phyloP scores from a whole-genome alignment of 2,888 invertebrate genomes.

The Liodrosophila aerea region DNA sequence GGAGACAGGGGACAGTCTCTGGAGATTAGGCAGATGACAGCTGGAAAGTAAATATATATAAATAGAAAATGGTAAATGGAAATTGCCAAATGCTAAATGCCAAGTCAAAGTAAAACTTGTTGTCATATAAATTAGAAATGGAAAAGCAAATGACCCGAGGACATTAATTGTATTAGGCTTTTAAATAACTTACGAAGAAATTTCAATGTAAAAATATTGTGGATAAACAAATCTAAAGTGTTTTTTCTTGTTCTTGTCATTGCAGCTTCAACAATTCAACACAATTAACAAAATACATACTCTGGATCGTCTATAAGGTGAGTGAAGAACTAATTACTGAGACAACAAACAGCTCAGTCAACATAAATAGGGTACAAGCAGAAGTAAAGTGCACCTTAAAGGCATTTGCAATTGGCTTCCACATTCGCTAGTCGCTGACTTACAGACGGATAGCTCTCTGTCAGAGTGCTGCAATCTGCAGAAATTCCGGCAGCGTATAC shows the following conservation, averaged over 20 bases:
- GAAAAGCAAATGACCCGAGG: conserved; percentile 20
- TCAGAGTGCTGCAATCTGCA: no score
- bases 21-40: conserved; percentile 33
- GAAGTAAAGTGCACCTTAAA: conserved; percentile 42
- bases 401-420: conserved; percentile 63
- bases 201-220: not conserved
- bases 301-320: no score
- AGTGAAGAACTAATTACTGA: no score
- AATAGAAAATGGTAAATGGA: conserved; percentile 17
- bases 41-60: conserved; percentile 20
- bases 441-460: no score
- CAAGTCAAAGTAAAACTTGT: conserved; percentile 22
- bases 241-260: no score
- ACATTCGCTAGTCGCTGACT: conserved; percentile 48
- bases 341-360: not conserved
- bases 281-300: not conserved
- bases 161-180: conserved; percentile 46
- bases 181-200: conserved; percentile 6
- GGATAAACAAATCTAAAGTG: not conserved
- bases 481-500: not conserved
- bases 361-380: conserved; percentile 1
- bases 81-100: conserved; percentile 13
- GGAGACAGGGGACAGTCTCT: conserved; percentile 10
- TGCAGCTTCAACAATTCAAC: no score
- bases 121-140: conserved; percentile 34